phyloP scores from a whole-genome alignment of 2,113 vertebrate species.

The Gopherus flavomarginatus region DNA sequence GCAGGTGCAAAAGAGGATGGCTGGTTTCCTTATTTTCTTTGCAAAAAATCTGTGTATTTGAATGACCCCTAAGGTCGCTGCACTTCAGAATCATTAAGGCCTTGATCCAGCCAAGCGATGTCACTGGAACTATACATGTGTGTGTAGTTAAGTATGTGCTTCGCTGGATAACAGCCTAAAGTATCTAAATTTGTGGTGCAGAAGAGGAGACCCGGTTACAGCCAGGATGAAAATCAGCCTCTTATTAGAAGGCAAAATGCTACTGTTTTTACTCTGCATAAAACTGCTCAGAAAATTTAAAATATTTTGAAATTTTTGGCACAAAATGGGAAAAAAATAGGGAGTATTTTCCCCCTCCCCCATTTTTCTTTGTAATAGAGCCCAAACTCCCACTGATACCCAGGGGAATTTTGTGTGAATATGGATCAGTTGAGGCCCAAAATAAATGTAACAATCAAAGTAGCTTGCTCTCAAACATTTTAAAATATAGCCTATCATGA shows the following conservation, averaged over 20 bases:
- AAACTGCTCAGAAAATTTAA: background rate
- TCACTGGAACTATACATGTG: rapidly evolving
- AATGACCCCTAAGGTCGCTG: background rate
- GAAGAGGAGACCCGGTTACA: background rate
- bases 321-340: background rate
- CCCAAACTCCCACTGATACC: background rate
- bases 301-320: background rate
- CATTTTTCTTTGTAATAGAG: background rate
- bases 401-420: background rate
- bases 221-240: background rate
- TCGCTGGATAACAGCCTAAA: background rate
- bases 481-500: background rate
- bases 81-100: background rate
- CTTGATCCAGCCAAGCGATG: background rate
- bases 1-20: background rate
- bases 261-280: background rate
- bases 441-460: background rate
- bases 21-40: background rate
- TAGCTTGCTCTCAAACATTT: background rate
- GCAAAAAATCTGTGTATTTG: background rate
- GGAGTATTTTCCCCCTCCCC: background rate
- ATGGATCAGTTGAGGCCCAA: background rate
- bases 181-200: rapidly evolving
- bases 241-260: background rate
- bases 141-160: background rate